phyloP scores from a whole-genome alignment of 2,113 vertebrate species.

The Motacilla alba region DNA sequence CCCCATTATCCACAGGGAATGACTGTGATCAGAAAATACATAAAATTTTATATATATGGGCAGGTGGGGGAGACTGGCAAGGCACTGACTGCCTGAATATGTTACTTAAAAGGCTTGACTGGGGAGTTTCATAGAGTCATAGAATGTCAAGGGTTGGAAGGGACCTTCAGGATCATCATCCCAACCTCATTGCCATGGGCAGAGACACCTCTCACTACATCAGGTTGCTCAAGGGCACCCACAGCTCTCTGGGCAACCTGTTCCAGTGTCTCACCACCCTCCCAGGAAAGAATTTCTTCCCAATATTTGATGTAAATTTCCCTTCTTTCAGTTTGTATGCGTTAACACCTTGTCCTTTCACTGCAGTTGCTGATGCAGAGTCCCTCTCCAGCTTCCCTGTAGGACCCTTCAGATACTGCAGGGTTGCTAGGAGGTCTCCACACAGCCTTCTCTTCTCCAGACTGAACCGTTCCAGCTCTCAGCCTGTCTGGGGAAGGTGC shows the following conservation, averaged over 20 bases:
- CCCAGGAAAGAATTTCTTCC: neutral
- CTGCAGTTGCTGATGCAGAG: neutral
- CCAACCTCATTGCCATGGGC: neutral
- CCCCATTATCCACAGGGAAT: neutral
- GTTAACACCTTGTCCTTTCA: neutral
- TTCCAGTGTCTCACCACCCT: neutral
- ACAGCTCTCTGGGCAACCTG: neutral
- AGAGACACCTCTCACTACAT: too few species aligned
- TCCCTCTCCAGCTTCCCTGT: neutral
- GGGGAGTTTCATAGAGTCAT: neutral
- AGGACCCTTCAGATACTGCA: too few species aligned
- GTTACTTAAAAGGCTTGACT: neutral
- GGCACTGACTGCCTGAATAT: neutral
- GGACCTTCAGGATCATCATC: neutral
- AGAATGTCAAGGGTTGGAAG: neutral
- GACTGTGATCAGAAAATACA: neutral
- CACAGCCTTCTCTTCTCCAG: neutral
- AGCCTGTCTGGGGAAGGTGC: neutral
- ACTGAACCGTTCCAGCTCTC: neutral
- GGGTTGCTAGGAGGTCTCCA: neutral
- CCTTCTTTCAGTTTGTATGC: neutral
- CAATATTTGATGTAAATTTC: neutral
- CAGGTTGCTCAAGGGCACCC: too few species aligned
- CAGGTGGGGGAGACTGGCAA: neutral
- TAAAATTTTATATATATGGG: rapidly evolving